A percentile compares a stretch with the other conserved stretches of the same genome.
These are phyloP conservation scores for Galendromus occidentalis DNA, from an alignment of 1,140 invertebrate genomes.

Conservation along the genomic window DNA sequence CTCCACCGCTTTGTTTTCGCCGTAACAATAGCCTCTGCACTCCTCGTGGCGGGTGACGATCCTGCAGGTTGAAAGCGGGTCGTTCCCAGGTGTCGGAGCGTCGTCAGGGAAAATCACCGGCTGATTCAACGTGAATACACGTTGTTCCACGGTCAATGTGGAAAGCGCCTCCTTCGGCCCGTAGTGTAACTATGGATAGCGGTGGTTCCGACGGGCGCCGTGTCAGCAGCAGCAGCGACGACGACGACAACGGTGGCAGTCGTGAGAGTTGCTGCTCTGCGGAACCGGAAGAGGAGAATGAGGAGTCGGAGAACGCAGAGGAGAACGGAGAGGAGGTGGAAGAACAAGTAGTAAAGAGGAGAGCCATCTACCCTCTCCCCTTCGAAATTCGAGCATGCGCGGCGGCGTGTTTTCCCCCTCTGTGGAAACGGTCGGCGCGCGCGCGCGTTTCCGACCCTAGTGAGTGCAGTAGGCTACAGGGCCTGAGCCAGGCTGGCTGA, in stretches of 20 bases:
- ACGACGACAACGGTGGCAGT: background rate
- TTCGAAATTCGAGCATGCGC: background rate
- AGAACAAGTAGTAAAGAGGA: background rate
- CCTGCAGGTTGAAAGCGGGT: too few species aligned
- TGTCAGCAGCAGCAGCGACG: background rate
- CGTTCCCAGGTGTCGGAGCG: too few species aligned
- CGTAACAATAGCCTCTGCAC: too few species aligned
- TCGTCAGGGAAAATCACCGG: too few species aligned
- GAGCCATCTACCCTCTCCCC: background rate
- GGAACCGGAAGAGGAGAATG: constrained; percentile 9
- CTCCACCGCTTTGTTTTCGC: too few species aligned
- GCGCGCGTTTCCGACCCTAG: too few species aligned
- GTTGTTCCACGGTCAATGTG: too few species aligned
- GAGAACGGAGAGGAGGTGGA: too few species aligned
- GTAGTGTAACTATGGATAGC: too few species aligned
- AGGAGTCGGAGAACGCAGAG: background rate
- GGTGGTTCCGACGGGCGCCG: background rate
- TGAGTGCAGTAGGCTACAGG: constrained; percentile 8
- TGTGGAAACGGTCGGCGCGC: background rate
- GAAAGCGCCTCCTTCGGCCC: too few species aligned
- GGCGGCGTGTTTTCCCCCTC: background rate
- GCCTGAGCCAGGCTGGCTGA: background rate
- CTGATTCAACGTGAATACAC: too few species aligned
- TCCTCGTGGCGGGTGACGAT: too few species aligned
- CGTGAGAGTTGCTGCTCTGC: background rate